Percentiles rank a stretch among this genome's conserved stretches.
phyloP scores from a whole-genome alignment of 1,140 invertebrate genomes.

The Aphis craccivora region DNA sequence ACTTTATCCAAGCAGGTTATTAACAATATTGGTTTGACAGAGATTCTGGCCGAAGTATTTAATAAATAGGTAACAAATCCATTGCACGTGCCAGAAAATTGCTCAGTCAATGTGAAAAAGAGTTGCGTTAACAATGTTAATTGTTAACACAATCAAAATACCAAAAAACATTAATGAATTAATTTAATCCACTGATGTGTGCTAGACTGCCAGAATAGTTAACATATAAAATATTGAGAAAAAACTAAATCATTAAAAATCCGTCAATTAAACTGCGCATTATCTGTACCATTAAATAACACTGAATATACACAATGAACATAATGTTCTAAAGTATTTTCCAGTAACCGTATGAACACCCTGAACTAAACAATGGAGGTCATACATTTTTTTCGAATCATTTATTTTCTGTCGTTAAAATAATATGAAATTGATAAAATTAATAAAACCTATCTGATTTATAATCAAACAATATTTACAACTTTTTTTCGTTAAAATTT shows the following conservation, averaged over 20 bases:
- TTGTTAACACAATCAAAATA: neutral
- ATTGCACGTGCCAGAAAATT: neutral
- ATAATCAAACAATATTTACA: too few relatives aligned
- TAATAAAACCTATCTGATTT: too few relatives aligned
- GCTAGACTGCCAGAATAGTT: neutral
- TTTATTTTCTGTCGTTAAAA: too few relatives aligned
- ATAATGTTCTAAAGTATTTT: neutral
- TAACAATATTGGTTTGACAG: neutral
- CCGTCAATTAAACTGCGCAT: neutral
- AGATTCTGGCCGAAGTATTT: neutral
- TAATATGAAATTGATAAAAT: too few relatives aligned
- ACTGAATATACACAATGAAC: neutral
- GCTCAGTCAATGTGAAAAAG: neutral
- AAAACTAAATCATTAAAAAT: neutral
- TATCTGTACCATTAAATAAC: too few relatives aligned
- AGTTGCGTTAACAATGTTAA: neutral
- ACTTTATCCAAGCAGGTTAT: neutral
- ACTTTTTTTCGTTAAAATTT: too few relatives aligned
- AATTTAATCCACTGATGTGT: neutral
- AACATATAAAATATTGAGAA: neutral
- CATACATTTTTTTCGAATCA: too few relatives aligned
- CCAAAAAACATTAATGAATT: neutral
- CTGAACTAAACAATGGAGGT: too few relatives aligned
- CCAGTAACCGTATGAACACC: too few relatives aligned
- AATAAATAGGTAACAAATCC: neutral